Percentiles rank a stretch among this genome's conserved stretches.
phyloP scores from a whole-genome alignment of 2,113 vertebrate genomes.

The Microcebus jonahi region DNA sequence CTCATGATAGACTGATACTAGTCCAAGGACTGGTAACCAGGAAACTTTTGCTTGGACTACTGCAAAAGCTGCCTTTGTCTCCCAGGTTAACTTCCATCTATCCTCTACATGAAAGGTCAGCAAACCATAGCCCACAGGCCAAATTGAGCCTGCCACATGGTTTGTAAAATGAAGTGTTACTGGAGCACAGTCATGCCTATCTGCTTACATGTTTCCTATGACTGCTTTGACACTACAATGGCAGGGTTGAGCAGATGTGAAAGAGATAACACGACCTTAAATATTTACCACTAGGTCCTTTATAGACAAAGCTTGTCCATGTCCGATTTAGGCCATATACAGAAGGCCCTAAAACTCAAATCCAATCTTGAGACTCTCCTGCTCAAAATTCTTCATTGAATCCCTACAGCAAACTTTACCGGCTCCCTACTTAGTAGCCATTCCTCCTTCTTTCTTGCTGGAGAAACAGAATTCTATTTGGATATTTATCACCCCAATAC shows the following conservation, averaged over 20 bases:
- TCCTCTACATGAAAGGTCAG: not conserved
- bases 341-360: not conserved
- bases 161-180: not conserved
- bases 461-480: not conserved
- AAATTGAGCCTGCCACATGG: not conserved
- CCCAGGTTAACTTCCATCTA: not conserved
- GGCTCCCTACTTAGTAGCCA: not conserved
- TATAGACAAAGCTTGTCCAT: not conserved
- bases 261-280: not conserved
- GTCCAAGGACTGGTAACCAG: not conserved
- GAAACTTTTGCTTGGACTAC: not conserved
- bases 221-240: not conserved
- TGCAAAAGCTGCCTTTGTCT: not conserved
- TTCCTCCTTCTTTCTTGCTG: not conserved
- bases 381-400: not conserved
- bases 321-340: not conserved
- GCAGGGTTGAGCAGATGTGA: not conserved
- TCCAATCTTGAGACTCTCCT: not conserved
- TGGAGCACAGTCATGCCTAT: not conserved
- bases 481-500: no score
- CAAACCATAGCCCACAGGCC: not conserved
- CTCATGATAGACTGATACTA: not conserved
- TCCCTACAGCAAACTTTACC: not conserved
- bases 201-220: not conserved
- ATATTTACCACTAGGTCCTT: not conserved